Base-by-base conservation (phyloP, 1,140 invertebrate species). In the Brachionus rotundiformis region DNA sequence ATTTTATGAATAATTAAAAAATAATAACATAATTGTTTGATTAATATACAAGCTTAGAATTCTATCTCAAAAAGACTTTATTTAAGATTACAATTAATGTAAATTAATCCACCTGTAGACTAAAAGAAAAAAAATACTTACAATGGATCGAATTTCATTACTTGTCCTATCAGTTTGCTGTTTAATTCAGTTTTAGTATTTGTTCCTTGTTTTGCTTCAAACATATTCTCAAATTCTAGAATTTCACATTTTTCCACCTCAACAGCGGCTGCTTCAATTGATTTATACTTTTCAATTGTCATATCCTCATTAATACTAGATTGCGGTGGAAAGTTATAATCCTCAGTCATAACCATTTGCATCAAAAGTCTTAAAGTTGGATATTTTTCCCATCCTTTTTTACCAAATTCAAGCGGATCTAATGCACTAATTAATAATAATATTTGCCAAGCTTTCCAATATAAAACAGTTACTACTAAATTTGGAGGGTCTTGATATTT, bases 271-370 rank as follows among this genome's bases (percentile, higher is more conserved):
- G 91, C 86, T 86, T 93, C 92, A 83, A 91, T 90, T 1, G 86
- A 86, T 82, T 88, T 88, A 29, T 91, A 89, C 81, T 92, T 90
- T 71, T 92, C 91, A 39, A 90, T 82, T 5, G 82, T 88, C 19
- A 90, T 86, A 83, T 92, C 91, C 29, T 90, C 89, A 11, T 89
- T 85, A 1, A 90, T 89, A 84, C 90, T 89, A 41, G 91, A 91
- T 85, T 92, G 91, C 3, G 92, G 92, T 16, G 93, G 93, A 85
- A 92, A 94, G 13, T 90, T 89, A 85, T 93, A 94, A 85, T 92
- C 90, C 91, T 94, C 95, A 6, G 95, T 98, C 84, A 98, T 98
- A 84, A 94, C 95, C 92, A 96, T 96, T 90, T 98, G 95, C 90
- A 98, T 97, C 49, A 98, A 89, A 82, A 92, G 92, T 84, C 93